Percentiles rank a stretch among this genome's conserved stretches.
Conservation (phyloP, 2,888 invertebrate species). For the Alviniconcha strummeri region DNA sequence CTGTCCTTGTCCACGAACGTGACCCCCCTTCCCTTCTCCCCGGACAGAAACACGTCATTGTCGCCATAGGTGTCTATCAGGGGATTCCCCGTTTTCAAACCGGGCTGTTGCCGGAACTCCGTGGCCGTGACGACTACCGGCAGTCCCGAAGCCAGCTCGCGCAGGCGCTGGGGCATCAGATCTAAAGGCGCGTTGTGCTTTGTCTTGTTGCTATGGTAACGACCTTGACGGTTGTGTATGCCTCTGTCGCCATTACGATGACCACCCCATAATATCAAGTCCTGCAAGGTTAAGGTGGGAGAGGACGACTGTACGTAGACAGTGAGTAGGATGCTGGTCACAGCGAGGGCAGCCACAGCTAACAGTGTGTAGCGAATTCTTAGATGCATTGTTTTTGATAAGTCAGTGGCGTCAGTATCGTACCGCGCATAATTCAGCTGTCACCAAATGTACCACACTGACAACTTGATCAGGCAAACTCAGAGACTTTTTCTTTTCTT, state of each 20-base stretch:
- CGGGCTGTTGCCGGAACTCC: constrained; percentile 12
- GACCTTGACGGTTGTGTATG: not conserved
- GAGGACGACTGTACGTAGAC: not conserved
- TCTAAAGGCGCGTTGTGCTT: constrained; percentile 7
- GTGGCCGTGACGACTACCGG: constrained; percentile 25
- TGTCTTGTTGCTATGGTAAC: not conserved
- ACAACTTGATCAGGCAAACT: too few relatives aligned
- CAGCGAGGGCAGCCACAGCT: not conserved
- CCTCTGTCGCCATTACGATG: too few relatives aligned
- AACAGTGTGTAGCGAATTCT: not conserved
- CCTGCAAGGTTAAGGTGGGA: not conserved
- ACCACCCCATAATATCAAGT: not conserved
- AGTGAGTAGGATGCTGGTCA: not conserved
- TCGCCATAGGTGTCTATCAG: constrained; percentile 39
- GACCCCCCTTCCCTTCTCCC: constrained; percentile 58
- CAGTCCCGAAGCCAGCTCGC: not conserved
- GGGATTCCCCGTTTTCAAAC: constrained; percentile 34
- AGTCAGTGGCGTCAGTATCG: not conserved
- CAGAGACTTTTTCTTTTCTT: not conserved
- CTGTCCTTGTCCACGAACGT: constrained; percentile 45
- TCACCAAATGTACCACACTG: too few relatives aligned
- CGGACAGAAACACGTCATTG: constrained; percentile 32
- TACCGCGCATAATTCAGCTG: not conserved
- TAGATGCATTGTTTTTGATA: not conserved
- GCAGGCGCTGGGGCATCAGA: constrained; percentile 23